These are phyloP conservation scores for Clamator glandarius DNA, from an alignment of 2,797 vertebrate genomes.

Conservation along the genomic window DNA sequence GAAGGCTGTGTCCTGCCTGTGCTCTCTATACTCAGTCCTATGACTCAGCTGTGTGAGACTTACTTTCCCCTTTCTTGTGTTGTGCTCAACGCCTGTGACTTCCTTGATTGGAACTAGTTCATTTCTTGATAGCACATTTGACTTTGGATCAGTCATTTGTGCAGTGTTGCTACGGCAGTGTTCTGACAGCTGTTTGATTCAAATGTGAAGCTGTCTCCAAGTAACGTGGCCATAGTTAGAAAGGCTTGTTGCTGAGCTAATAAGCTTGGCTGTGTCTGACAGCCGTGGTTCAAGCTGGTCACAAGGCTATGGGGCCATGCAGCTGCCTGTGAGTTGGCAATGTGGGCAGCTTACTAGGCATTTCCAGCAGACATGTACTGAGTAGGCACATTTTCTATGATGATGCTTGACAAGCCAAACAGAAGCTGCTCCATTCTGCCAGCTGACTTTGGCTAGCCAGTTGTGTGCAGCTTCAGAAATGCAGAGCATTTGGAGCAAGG, in stretches of 20 bases:
- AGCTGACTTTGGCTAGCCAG: neutral
- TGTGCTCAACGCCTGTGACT: neutral
- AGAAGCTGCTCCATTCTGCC: neutral
- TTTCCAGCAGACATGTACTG: neutral
- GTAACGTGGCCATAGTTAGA: neutral
- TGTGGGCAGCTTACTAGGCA: neutral
- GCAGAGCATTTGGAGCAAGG: neutral
- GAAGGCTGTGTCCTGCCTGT: neutral
- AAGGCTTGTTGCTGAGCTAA: rapidly evolving
- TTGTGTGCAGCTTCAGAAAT: neutral
- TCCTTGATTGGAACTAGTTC: neutral
- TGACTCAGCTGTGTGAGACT: neutral
- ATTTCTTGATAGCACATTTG: neutral
- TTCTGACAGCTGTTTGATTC: neutral
- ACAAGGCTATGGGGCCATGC: rapidly evolving
- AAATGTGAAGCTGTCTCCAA: neutral
- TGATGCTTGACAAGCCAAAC: neutral
- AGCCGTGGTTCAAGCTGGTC: neutral
- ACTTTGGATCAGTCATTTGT: neutral
- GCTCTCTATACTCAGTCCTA: neutral
- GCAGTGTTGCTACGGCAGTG: neutral
- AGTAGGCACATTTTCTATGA: neutral
- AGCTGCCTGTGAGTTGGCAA: neutral
- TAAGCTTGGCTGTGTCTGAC: neutral
- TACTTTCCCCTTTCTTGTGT: neutral